Base-by-base conservation (phyloP, 2,113 vertebrate species). In the Campylomormyrus numenius region DNA sequence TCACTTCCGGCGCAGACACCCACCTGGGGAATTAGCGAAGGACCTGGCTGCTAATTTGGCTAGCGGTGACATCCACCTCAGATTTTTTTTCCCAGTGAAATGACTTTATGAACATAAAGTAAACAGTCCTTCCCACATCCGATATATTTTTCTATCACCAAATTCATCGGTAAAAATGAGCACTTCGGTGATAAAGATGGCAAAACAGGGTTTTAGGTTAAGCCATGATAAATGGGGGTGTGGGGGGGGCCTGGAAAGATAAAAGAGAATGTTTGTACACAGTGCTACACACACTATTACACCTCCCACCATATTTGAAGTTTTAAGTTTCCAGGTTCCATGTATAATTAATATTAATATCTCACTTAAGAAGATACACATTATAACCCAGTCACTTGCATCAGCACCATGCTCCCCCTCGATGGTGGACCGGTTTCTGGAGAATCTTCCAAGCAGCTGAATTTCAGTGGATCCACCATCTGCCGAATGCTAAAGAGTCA, bases 101-200 rank as follows among this genome's bases (percentile, higher is more conserved):
- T 90, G 87, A 90, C 89, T 91, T 91, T 92, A 91, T 92, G 92
- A 92, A 52, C 31, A 48, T n/a, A 86, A 85, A 39, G 50, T 87
- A 90, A 77, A 92, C 66, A 83, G 88, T 90, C 89, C 46, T 53
- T 90, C 27, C 91, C 91, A 92, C 90, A 93, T 90, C 89, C 89
- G 91, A 90, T 91, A 92, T 94, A 93, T 91, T 94, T 91, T 53
- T 94, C 91, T 89, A 89, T 93, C 93, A 89, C 93, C 92, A 85
- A 85, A 92, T 92, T 95, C 93, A 77, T 94, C 94, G 88, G 90
- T 90, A 94, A 92, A 95, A 85, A 89, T 89, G 93, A 96, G 96
- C 96, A 96, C 96, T 96, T 96, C 92, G 96, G 95, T 96, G 95
- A 96, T 92, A 95, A 93, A 94, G 94, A 93, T 93, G 95, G 93